Evolutionary conservation across 2,113 vertebrate species (phyloP).

Genomic region (Elaphurus davidianus): DNA sequence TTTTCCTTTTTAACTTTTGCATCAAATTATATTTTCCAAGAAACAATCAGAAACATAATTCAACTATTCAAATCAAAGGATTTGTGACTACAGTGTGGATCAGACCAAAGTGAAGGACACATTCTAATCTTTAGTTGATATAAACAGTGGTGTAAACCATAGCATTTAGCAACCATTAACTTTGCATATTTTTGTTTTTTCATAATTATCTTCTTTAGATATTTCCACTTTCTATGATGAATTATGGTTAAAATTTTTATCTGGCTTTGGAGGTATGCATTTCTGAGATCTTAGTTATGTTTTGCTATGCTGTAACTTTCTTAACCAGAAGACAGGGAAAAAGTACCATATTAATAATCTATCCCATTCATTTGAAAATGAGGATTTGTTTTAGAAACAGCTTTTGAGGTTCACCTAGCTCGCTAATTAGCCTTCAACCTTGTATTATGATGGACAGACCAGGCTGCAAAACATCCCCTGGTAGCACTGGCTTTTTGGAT

Average conservation of each 20-base stretch:
- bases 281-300: background rate
- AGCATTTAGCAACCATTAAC: background rate
- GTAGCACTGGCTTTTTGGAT: accelerated
- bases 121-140: background rate
- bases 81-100: background rate
- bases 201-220: background rate
- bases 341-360: background rate
- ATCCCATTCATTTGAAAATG: background rate
- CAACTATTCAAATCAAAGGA: background rate
- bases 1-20: background rate
- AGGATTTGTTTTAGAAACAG: background rate
- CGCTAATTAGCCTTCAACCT: background rate
- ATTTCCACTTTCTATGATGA: background rate
- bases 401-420: background rate
- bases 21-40: background rate
- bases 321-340: accelerated
- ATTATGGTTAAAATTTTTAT: background rate
- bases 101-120: background rate
- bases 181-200: background rate
- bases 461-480: background rate
- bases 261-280: background rate
- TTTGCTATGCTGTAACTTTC: background rate
- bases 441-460: background rate
- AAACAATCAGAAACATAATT: background rate
- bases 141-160: background rate